A percentile compares a stretch with the other conserved stretches of the same genome.
Conservation (phyloP, 2,113 vertebrate species). For the Bucco capensis region DNA sequence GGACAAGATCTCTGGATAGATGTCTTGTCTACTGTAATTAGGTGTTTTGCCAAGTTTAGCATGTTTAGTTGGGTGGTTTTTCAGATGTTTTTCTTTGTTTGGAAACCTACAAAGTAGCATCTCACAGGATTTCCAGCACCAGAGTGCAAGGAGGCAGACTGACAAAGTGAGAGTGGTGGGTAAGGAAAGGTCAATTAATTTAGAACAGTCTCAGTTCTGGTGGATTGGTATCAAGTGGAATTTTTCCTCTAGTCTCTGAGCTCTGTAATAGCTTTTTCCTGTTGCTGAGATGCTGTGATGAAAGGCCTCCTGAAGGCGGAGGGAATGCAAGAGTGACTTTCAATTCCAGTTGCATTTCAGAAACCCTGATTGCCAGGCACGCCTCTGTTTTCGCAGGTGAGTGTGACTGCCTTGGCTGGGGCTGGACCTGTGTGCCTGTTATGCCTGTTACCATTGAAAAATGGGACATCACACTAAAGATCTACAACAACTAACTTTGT, state of each 20-base stretch:
- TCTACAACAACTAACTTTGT: not conserved
- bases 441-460: not conserved
- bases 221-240: not conserved
- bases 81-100: not conserved
- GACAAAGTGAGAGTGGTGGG: not conserved
- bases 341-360: not conserved
- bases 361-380: not conserved
- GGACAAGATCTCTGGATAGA: not conserved
- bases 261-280: not conserved
- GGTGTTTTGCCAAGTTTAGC: not conserved
- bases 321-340: not conserved
- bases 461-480: not conserved
- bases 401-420: not conserved
- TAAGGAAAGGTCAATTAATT: conserved; percentile 4
- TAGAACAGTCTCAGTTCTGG: not conserved
- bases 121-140: not conserved
- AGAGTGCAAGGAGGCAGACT: not conserved
- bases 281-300: conserved; percentile 15
- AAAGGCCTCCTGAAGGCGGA: not conserved
- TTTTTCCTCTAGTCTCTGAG: conserved; percentile 8
- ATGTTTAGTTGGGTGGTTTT: not conserved
- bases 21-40: not conserved
- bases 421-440: not conserved
- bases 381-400: not conserved
- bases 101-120: not conserved